Evolutionary conservation across 2,888 invertebrate species (phyloP), one percentile per base, ranked within the genome.

Genomic region (Yponomeuta malinellus): DNA sequence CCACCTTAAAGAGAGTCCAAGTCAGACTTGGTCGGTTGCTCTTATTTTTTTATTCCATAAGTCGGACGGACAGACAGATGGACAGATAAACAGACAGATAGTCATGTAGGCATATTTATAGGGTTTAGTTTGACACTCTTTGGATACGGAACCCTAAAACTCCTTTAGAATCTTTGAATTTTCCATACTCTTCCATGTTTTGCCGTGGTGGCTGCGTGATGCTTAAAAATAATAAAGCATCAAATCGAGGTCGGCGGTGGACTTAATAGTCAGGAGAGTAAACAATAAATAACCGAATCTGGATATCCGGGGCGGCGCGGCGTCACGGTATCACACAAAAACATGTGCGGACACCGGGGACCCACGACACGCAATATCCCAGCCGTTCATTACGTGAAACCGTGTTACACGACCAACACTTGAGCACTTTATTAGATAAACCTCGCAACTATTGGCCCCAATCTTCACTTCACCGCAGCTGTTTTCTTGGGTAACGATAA

Each of bases 211-310:
- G 37, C 29, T 66, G 23, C 52, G 52, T 59, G 52, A 59, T 59
- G 15, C 15, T 31, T 66, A 48, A 48, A 48, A 48, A 48, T 43
- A 67, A 67, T n/a, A 48, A 10, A 48, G 9, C 48, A 29, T 9
- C 6, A 48, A 23, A 68, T 48, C 23, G 23, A 68, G 68, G 48
- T 29, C 68, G 68, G 6, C 48, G 23, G 48, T 15, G 48, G n/a
- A 48, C 65, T 31, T 65, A 29, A 31, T 65, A 65, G 48, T 48
- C 12, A 48, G 64, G 69, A 15, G 48, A 70, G 69, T 75, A 37
- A 52, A 78, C 80, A 79, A 83, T 85, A 86, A 87, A 86, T 85
- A 80, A 82, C 76, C 71, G 73, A 77, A 79, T 76, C 76, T 78
- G 75, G 81, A 78, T 82, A 82, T 85, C 83, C 81, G 78, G 70